Evolutionary conservation across 2,888 invertebrate species (phyloP), one percentile per base, ranked within the genome.

Genomic region (Stenotaenia linearis): DNA sequence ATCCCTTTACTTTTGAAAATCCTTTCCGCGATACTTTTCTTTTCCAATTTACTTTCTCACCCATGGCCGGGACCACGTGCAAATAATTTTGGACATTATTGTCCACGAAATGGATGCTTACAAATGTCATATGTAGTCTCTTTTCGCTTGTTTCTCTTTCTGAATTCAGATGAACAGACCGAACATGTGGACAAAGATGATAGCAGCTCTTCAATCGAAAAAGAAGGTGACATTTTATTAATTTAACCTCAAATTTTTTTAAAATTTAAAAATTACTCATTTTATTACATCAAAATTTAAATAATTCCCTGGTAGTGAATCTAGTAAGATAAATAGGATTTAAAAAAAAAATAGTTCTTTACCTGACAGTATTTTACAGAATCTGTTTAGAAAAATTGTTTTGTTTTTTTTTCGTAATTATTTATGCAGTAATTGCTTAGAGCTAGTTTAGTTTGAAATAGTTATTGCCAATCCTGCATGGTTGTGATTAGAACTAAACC

Each of bases 81-180:
- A 82, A 82, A 80, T 82, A 77, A 28, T 56, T 77, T 76, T 25
- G 80, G 81, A 78, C 78, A 69, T 37, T 78, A 78, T 32, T 56
- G 82, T 82, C 82, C 82, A 85, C 86, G 86, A 87, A 81, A 82
- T 81, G 79, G 82, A 80, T 80, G 76, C 82, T 82, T 80, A 83
- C 82, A 82, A 77, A 79, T 81, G 82, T 83, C 83, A 84, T 86
- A 90, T 89, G 89, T 89, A 91, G 90, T 90, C 87, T 89, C 89
- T 88, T 89, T 90, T 89, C 90, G 89, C 89, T 89, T 90, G 88
- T 91, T 91, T 89, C 88, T 90, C 90, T 92, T 91, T 90, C 91
- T 93, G 90, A 91, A 91, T 89, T 90, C 92, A 92, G 92, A 91
- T 88, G 91, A 90, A 40, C 83, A 84, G 81, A 82, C 82, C 79